Evolutionary conservation across 1,140 invertebrate species (phyloP), one percentile per base, ranked within the genome.

Genomic region (Ips typographus): DNA sequence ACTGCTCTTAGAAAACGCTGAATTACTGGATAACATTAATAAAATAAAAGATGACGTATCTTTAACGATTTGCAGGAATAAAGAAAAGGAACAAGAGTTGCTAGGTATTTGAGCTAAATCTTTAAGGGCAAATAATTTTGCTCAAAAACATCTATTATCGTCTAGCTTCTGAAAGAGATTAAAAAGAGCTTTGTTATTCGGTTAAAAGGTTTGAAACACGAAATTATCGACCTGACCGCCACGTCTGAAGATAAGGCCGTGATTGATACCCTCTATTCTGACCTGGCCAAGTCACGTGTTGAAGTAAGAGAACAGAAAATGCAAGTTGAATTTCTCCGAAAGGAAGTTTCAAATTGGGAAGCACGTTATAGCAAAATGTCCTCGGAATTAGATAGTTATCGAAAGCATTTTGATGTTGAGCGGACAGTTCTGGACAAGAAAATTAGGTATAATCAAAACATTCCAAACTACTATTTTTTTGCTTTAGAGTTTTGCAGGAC

Each of bases 141-240:
- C 22, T 22, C 22, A 22, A 22, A 22, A 22, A 22, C 22, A 22
- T 22, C 22, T 22, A 22, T 22, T 22, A 22, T 22, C 22, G 22
- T 22, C 22, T 22, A 22, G 22, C 22, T 22, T 22, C 0, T 22
- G 22, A 22, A 22, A 22, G 22, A 22, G 22, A 22, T 22, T 22
- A 22, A 22, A 22, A 22, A 22, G 22, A 22, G 22, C 22, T 22
- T 49, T 49, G 44, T 8, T 49, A 49, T 49, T 49, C 44, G 22
- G 3, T 49, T 3, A 1, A 49, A 49, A 75, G 83, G 83, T 76
- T 77, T 90, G 42, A 83, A 86, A 69, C 86, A 89, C 78, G 86
- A 88, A 78, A 83, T 90, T 62, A 73, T 90, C 2, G 88, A 90
- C 79, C 76, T 89, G 40, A 85, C 87, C 76, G 84, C 86, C 3